phyloP scores from a whole-genome alignment of 2,888 invertebrate genomes.

The Iselma pallidipennis region DNA sequence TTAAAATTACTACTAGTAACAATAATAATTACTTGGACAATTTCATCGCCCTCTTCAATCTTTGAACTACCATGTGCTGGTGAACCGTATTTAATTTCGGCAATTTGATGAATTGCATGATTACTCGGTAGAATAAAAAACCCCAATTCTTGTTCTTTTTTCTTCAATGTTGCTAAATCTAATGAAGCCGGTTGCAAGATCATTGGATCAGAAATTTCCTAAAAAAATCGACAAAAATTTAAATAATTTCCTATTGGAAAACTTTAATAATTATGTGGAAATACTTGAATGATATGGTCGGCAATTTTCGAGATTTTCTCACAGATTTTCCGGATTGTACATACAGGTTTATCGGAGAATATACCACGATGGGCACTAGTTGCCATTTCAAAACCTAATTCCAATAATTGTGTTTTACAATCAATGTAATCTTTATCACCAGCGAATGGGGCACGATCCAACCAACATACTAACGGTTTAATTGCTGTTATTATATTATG shows the following conservation, averaged over 20 bases:
- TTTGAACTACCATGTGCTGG: conserved; percentile 91
- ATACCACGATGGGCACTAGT: conserved; percentile 89
- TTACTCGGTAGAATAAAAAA: conserved; percentile 87
- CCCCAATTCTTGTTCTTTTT: conserved; percentile 86
- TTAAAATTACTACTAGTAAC: background rate
- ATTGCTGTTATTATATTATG: conserved; percentile 82
- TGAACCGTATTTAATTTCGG: conserved; percentile 87
- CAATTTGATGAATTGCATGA: conserved; percentile 79
- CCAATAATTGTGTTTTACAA: conserved; percentile 72
- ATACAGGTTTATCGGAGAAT: conserved; percentile 84
- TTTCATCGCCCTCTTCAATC: conserved; percentile 95
- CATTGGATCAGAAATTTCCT: conserved; percentile 85
- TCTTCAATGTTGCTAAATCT: conserved; percentile 83
- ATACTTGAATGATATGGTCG: conserved; percentile 82
- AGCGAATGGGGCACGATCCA: conserved; percentile 76
- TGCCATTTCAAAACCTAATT: conserved; percentile 83
- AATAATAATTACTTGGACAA: conserved; percentile 75
- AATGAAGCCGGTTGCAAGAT: conserved; percentile 90
- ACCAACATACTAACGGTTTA: conserved; percentile 88
- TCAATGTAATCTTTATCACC: conserved; percentile 71
- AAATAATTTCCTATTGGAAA: background rate
- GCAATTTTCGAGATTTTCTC: conserved; percentile 76
- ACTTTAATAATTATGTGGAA: no score
- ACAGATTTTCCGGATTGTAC: conserved; percentile 74
- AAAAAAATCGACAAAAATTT: conserved; percentile 27